phyloP scores from a whole-genome alignment of 2,888 invertebrate species.

The Brachypalpus laphriformis region DNA sequence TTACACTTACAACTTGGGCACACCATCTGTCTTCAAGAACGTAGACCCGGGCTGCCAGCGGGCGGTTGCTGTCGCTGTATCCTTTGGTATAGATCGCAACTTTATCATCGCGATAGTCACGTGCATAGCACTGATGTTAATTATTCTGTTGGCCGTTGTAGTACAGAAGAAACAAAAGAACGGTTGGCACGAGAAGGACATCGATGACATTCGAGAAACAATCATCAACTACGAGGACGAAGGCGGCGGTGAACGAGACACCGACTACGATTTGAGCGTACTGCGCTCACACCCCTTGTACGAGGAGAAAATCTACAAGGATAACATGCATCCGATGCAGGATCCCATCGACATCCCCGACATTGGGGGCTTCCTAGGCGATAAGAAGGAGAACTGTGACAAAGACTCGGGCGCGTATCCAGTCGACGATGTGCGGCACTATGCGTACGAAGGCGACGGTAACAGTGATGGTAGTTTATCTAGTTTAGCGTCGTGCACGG shows the following conservation, averaged over 20 bases:
- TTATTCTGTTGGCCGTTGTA: conserved; percentile 94
- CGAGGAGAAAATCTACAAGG: conserved; percentile 82
- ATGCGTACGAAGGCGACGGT: conserved; percentile 98
- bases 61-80: conserved; percentile 89
- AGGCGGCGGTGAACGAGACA: conserved; percentile 98
- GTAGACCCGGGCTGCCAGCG: conserved; percentile 90
- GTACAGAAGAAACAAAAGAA: conserved; percentile 94
- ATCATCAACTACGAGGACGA: conserved; percentile 99
- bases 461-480: conserved; percentile 96
- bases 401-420: conserved; percentile 95
- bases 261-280: conserved; percentile 84
- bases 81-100: conserved; percentile 93
- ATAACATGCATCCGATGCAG: conserved; percentile 80
- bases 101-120: conserved; percentile 95
- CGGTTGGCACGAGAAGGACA: conserved; percentile 94
- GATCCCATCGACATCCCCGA: conserved; percentile 88
- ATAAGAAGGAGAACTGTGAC: conserved; percentile 94
- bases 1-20: conserved; percentile 94
- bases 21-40: conserved; percentile 88
- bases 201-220: conserved; percentile 98
- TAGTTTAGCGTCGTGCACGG: conserved; percentile 95
- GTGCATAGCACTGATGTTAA: conserved; percentile 90
- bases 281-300: conserved; percentile 82
- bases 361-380: conserved; percentile 94
- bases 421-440: conserved; percentile 98